Evolutionary conservation across 2,888 invertebrate species (phyloP).

Genomic region (Megamerina dolium): DNA sequence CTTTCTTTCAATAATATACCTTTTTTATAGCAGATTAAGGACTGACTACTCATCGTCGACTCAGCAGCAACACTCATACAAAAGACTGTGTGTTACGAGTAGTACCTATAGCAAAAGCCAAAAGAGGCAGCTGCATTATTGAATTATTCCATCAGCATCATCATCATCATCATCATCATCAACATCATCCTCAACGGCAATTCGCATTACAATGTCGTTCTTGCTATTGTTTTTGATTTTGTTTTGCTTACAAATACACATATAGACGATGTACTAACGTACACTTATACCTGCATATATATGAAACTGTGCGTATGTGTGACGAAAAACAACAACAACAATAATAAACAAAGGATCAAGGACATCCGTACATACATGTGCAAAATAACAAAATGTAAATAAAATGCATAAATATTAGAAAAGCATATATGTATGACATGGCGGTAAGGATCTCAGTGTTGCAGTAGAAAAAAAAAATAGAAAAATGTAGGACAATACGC

Average conservation of each 20-base stretch:
- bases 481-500: too few species aligned
- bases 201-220: too few species aligned
- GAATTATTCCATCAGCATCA: conserved; percentile 27
- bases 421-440: too few species aligned
- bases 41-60: too few species aligned
- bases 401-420: too few species aligned
- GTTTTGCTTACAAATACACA: conserved; percentile 11
- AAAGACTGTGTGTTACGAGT: not conserved
- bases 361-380: too few species aligned
- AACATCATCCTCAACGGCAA: conserved; percentile 6
- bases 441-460: too few species aligned
- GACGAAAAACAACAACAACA: too few species aligned
- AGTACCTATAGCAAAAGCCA: conserved; percentile 18
- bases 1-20: conserved; percentile 6
- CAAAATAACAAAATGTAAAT: too few species aligned
- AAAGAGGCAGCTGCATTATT: conserved; percentile 44
- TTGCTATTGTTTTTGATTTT: too few species aligned
- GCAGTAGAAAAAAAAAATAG: too few species aligned
- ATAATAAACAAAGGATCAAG: too few species aligned
- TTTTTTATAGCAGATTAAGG: conserved; percentile 7
- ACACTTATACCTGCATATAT: not conserved
- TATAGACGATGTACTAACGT: conserved; percentile 20
- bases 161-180: not conserved
- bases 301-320: conserved; percentile 1
- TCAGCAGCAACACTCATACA: conserved; percentile 8